Evolutionary conservation across 2,888 invertebrate genomes (phyloP), one percentile per base, ranked within the genome.

Genomic region (Lapara coniferarum): DNA sequence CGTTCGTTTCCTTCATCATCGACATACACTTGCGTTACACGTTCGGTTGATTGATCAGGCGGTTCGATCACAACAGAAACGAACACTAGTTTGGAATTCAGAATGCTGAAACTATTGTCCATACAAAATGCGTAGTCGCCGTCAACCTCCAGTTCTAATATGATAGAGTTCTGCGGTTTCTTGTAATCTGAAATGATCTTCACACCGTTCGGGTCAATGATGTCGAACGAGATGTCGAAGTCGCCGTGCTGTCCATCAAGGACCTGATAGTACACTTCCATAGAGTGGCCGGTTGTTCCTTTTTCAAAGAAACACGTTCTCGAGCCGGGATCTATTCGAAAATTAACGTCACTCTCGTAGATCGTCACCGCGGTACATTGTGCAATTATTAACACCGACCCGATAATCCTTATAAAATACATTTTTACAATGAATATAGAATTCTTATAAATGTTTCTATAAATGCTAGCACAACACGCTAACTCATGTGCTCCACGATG

Each of bases 61-160:
- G 95, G 92, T 76, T 96, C 96, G 7, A 97, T 92, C 70, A 95
- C 93, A 10, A 98, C 87, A 82, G 97, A 97, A 80, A 98, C 96
- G 84, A 96, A 97, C 0, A 98, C 96, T 0, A 97, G 95, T 87
- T 98, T 98, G 0, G 95, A 94, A 78, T 97, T 97, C 81, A 97
- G 96, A 68, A 95, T 90, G 85, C 97, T 97, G 85, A 96, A 97
- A 0, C 96, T 95, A 85, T 98, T 98, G 86, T 98, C 98, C 86
- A 98, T 96, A 84, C 98, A 98, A 77, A 98, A 95, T 70, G 95
- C 95, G 86, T 97, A 97, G 80, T 97, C 97, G 14, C 98, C 98
- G 57, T 95, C 94, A 51, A 89, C 82, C 55, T 88, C 84, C 25
- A 95, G 93, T 66, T 95, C 95, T 72, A 95, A 87, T 68, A 96